Evolutionary conservation across 1,140 invertebrate species (phyloP).

Genomic region (Tetragonula clypearis): DNA sequence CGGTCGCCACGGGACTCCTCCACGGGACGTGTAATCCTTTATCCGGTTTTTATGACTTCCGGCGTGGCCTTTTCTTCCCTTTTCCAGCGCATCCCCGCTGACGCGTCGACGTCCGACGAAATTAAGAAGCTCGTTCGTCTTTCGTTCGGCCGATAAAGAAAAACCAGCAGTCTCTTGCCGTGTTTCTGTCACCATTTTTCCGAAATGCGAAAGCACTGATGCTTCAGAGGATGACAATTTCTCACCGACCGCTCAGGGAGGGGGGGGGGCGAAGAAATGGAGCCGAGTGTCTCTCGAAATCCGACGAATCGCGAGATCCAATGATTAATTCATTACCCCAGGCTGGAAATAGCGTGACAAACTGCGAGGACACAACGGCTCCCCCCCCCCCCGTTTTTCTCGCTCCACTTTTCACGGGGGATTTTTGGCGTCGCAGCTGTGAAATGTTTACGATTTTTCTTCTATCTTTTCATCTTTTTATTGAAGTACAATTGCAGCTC

Average conservation of each 20-base stretch:
- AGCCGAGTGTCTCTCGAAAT: slow-evolving; percentile 20
- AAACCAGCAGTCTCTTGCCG: slow-evolving; percentile 15
- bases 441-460: neutral
- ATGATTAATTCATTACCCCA: slow-evolving; percentile 55
- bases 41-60: slow-evolving; percentile 68
- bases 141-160: slow-evolving; percentile 49
- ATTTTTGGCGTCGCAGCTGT: neutral
- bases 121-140: slow-evolving; percentile 72
- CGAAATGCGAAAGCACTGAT: slow-evolving; percentile 61
- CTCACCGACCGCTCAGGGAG: slow-evolving; percentile 15
- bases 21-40: slow-evolving; percentile 52
- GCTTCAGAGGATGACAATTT: slow-evolving; percentile 46
- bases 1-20: neutral
- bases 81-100: slow-evolving; percentile 38
- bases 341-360: neutral
- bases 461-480: neutral
- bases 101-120: slow-evolving; percentile 64
- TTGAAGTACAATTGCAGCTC: neutral
- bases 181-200: slow-evolving; percentile 11
- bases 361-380: too few species aligned
- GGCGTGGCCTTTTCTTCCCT: slow-evolving; percentile 52
- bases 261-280: slow-evolving; percentile 1
- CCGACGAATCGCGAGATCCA: slow-evolving; percentile 23
- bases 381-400: neutral
- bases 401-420: neutral